Percentiles rank a stretch among this genome's conserved stretches.
These are phyloP conservation scores for Lumbricus terrestris DNA, from an alignment of 2,888 invertebrate genomes.

Conservation along the genomic window DNA sequence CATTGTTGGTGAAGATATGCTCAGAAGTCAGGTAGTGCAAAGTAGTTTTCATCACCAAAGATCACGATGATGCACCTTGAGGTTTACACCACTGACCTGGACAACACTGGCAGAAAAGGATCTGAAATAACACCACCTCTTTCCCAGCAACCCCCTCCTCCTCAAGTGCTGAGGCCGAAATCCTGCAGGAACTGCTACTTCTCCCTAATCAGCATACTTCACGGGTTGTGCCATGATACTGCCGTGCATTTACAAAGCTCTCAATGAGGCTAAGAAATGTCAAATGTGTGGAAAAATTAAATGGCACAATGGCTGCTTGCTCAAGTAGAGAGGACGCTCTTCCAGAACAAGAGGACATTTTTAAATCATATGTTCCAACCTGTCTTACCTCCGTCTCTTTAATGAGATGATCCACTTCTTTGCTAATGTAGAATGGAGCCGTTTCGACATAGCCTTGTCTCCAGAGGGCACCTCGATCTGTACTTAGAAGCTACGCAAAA, in stretches of 20 bases:
- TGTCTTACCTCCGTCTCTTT: constrained; percentile 77
- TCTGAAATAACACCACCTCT: too few relatives aligned
- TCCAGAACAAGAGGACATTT: not conserved
- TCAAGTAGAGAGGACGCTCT: not conserved
- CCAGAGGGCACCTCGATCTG: constrained; percentile 87
- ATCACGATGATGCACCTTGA: too few relatives aligned
- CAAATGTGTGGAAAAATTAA: not conserved
- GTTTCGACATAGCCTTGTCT: constrained; percentile 86
- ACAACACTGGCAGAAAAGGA: too few relatives aligned
- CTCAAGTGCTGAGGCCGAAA: too few relatives aligned
- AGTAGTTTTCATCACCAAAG: too few relatives aligned
- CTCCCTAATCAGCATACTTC: too few relatives aligned
- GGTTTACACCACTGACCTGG: too few relatives aligned
- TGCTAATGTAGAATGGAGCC: constrained; percentile 91
- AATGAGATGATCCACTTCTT: constrained; percentile 93
- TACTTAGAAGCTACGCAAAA: constrained; percentile 61
- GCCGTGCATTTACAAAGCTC: not conserved
- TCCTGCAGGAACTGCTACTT: too few relatives aligned
- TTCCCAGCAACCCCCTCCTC: too few relatives aligned
- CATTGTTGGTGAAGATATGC: too few relatives aligned
- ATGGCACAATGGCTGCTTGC: not conserved
- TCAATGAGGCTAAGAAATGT: not conserved
- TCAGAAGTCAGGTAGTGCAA: too few relatives aligned
- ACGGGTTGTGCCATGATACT: too few relatives aligned
- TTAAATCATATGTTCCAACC: not conserved